phyloP scores from a whole-genome alignment of 2,888 invertebrate species.

The Troides helena region DNA sequence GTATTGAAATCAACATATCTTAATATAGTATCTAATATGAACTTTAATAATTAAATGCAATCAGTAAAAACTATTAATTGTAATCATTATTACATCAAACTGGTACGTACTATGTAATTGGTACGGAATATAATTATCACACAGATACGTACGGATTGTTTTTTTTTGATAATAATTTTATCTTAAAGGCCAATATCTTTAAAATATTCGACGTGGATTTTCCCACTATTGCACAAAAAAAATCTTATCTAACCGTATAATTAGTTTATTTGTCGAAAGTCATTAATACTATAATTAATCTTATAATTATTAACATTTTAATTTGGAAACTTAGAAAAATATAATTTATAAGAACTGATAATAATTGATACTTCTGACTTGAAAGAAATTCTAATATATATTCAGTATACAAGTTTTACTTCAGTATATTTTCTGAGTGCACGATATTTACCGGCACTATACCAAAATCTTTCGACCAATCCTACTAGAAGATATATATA shows the following conservation, averaged over 20 bases:
- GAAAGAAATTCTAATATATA: no score
- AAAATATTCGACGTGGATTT: background rate
- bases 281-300: no score
- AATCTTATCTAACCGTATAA: background rate
- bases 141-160: background rate
- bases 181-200: slow-evolving; percentile 49
- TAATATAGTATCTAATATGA: no score
- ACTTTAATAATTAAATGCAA: background rate
- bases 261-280: background rate
- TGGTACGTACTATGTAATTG: background rate
- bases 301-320: no score
- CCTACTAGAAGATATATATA: no score
- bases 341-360: background rate
- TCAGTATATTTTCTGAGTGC: no score
- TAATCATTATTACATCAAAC: background rate
- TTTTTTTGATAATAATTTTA: background rate
- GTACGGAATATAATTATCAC: background rate
- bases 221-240: background rate
- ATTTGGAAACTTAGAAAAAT: no score
- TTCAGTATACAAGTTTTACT: no score
- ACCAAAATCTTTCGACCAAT: no score
- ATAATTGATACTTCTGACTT: background rate
- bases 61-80: background rate
- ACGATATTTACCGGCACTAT: no score
- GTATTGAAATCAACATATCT: no score